Evolutionary conservation across 1,140 invertebrate species (phyloP).

Genomic region (Aphidius ervi): DNA sequence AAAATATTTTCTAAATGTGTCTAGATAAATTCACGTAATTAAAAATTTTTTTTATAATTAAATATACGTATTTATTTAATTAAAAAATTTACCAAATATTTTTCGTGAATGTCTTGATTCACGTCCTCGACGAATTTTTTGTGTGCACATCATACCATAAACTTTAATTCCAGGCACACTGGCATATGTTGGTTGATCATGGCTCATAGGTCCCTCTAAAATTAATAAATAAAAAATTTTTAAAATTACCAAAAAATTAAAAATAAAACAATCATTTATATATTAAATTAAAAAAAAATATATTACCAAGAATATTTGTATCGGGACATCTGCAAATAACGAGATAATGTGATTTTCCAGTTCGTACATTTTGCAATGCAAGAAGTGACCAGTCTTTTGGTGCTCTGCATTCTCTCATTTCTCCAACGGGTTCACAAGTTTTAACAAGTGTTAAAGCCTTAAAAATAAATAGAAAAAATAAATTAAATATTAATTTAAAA

Average conservation of each 20-base stretch:
- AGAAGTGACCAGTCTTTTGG: conserved; percentile 88
- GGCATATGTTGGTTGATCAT: conserved; percentile 89
- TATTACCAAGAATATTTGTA: conserved; percentile 74
- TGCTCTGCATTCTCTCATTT: conserved; percentile 82
- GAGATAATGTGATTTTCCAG: conserved; percentile 90
- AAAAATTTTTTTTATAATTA: too few species aligned
- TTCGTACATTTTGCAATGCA: conserved; percentile 85
- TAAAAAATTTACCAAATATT: conserved; percentile 39
- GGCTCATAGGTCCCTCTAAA: conserved; percentile 85
- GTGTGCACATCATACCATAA: conserved; percentile 89
- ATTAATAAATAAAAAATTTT: not conserved
- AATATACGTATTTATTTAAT: too few species aligned
- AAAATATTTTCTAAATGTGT: not conserved
- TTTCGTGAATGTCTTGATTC: conserved; percentile 52
- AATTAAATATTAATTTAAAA: not conserved
- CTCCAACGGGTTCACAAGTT: conserved; percentile 84
- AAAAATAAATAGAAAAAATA: conserved; percentile 11
- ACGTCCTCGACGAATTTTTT: conserved; percentile 51
- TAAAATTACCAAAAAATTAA: not conserved
- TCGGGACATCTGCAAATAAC: conserved; percentile 89
- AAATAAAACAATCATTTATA: not conserved
- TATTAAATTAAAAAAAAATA: conserved; percentile 1
- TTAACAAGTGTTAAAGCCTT: conserved; percentile 85
- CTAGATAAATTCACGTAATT: too few species aligned
- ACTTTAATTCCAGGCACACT: conserved; percentile 88